Evolutionary conservation across 1,140 invertebrate genomes (phyloP).

Genomic region (Mactra quadrangularis): DNA sequence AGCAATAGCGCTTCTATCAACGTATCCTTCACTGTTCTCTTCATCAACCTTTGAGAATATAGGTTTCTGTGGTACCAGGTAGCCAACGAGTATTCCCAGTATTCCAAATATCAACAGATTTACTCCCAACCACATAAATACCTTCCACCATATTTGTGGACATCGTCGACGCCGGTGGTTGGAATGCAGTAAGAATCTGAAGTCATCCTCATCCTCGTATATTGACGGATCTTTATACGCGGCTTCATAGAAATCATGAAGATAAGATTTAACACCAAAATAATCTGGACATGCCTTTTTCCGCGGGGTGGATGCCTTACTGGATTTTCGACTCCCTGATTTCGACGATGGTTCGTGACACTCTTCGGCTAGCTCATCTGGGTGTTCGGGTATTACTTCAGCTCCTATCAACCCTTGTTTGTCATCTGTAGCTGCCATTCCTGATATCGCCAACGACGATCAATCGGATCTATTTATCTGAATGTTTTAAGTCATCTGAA

Average conservation of each 20-base stretch:
- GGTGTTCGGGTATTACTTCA: not conserved
- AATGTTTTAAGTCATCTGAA: constrained; percentile 24
- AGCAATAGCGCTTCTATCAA: constrained; percentile 83
- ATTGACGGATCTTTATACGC: constrained; percentile 68
- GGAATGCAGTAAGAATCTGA: constrained; percentile 83
- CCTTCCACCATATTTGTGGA: constrained; percentile 84
- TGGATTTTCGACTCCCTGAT: constrained; percentile 48
- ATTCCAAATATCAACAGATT: constrained; percentile 84
- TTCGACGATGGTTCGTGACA: constrained; percentile 59
- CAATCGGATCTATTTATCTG: not conserved
- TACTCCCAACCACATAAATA: constrained; percentile 84
- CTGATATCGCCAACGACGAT: constrained; percentile 25
- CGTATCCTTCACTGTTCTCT: constrained; percentile 81
- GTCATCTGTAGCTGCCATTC: constrained; percentile 51
- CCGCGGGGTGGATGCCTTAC: constrained; percentile 35
- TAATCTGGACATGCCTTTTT: constrained; percentile 80
- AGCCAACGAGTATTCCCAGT: constrained; percentile 85
- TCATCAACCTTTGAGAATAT: constrained; percentile 84
- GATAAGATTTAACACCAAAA: constrained; percentile 85
- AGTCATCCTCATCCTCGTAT: constrained; percentile 84
- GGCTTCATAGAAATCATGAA: constrained; percentile 85
- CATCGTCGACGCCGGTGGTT: constrained; percentile 75
- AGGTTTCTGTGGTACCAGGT: constrained; percentile 84
- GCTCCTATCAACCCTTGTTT: constrained; percentile 34
- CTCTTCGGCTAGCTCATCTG: constrained; percentile 63